A percentile compares a stretch with the other conserved stretches of the same genome.
These are phyloP conservation scores for Hoplodrina blanda DNA, from an alignment of 2,888 invertebrate species.

Conservation along the genomic window DNA sequence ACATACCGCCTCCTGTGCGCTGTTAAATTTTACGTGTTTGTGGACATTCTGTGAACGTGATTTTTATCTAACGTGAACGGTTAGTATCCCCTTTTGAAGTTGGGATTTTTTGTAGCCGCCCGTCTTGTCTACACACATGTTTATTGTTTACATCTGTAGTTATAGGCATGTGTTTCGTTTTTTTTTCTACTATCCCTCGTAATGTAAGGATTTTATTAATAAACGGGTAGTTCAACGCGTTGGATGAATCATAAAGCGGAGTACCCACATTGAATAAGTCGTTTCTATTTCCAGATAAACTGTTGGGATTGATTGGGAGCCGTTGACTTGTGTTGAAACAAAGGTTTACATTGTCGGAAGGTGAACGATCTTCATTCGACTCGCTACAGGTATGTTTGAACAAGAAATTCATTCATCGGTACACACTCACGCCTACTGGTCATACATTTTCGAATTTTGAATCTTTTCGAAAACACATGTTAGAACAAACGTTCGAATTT, in stretches of 20 bases:
- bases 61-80: slow-evolving; percentile 83
- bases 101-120: slow-evolving; percentile 68
- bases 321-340: slow-evolving; percentile 88
- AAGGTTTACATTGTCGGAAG: slow-evolving; percentile 87
- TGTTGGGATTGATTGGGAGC: slow-evolving; percentile 87
- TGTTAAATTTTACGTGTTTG: slow-evolving; percentile 81
- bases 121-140: slow-evolving; percentile 78
- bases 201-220: slow-evolving; percentile 80
- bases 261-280: slow-evolving; percentile 86
- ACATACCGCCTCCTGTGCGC: slow-evolving; percentile 82
- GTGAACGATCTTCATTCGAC: slow-evolving; percentile 86
- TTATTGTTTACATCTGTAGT: slow-evolving; percentile 85
- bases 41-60: slow-evolving; percentile 85
- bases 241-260: slow-evolving; percentile 82
- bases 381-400: slow-evolving; percentile 86
- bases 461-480: slow-evolving; percentile 37
- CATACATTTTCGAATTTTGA: slow-evolving; percentile 68
- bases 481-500: slow-evolving; percentile 19
- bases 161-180: slow-evolving; percentile 83
- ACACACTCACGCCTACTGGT: slow-evolving; percentile 65
- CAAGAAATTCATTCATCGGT: slow-evolving; percentile 73
- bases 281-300: slow-evolving; percentile 90
- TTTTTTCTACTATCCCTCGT: slow-evolving; percentile 76
- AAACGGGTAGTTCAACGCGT: slow-evolving; percentile 77
- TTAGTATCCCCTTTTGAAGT: slow-evolving; percentile 78